phyloP scores from a whole-genome alignment of 2,113 vertebrate genomes.

The Nothobranchius kuhntae region DNA sequence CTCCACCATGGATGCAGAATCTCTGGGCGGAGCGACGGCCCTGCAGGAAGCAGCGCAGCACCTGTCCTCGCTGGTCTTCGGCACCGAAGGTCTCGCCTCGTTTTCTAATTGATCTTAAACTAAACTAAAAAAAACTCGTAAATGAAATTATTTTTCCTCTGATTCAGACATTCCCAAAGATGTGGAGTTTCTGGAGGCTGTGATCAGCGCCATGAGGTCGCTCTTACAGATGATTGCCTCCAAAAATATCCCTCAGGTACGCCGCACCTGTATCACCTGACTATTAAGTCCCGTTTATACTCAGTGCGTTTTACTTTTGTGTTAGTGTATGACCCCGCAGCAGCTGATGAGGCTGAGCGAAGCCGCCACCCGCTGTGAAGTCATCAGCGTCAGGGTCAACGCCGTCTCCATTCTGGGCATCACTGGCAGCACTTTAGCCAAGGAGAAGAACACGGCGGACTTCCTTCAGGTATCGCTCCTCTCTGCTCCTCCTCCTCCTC shows the following conservation, averaged over 20 bases:
- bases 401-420: conserved; percentile 93
- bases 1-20: conserved; percentile 87
- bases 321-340: conserved; percentile 88
- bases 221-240: conserved; percentile 93
- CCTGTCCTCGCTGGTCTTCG: conserved; percentile 87
- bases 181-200: conserved; percentile 92
- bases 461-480: conserved; percentile 85
- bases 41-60: conserved; percentile 91
- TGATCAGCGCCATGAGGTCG: conserved; percentile 91
- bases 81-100: conserved; percentile 79
- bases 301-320: conserved; percentile 11
- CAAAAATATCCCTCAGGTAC: conserved; percentile 91
- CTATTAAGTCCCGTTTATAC: conserved; percentile 1
- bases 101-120: not conserved
- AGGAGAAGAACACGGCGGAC: conserved; percentile 82
- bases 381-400: conserved; percentile 87
- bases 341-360: conserved; percentile 90
- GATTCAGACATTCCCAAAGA: conserved; percentile 85
- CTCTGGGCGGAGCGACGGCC: conserved; percentile 84
- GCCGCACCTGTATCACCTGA: not conserved
- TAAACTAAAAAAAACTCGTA: too few species aligned
- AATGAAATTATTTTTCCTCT: not conserved
- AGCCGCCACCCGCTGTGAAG: conserved; percentile 82
- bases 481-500: not conserved
- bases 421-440: conserved; percentile 91